phyloP scores from a whole-genome alignment of 1,140 invertebrate genomes.

The Belonocnema kinseyi region DNA sequence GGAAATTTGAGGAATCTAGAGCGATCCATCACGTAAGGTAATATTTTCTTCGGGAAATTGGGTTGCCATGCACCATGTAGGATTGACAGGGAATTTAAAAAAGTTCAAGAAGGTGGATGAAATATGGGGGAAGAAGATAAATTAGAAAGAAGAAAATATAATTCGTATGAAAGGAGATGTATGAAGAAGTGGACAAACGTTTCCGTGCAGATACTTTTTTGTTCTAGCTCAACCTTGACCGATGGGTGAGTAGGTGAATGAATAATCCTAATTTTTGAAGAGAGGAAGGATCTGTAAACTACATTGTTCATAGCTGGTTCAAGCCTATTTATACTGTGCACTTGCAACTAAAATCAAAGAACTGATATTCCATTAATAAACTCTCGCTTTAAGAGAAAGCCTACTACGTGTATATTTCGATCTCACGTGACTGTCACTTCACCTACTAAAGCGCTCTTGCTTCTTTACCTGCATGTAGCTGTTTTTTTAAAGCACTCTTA shows the following conservation, averaged over 20 bases:
- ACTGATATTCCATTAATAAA: constrained; percentile 1
- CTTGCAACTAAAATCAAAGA: constrained; percentile 20
- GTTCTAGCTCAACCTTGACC: constrained; percentile 13
- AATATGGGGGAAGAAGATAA: background rate
- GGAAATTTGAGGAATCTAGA: background rate
- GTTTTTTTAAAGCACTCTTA: constrained; percentile 66
- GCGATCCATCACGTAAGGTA: background rate
- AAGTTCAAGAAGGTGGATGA: background rate
- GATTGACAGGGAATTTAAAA: background rate
- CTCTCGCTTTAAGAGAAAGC: constrained; percentile 45
- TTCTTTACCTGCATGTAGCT: constrained; percentile 66
- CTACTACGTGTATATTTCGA: constrained; percentile 53
- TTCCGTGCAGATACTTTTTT: background rate
- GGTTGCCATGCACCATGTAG: background rate
- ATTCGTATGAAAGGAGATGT: background rate
- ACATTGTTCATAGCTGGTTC: background rate
- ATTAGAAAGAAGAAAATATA: background rate
- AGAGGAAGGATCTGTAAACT: background rate
- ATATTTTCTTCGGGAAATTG: too few relatives aligned
- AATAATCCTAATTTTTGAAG: constrained; percentile 1
- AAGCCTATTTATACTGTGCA: constrained; percentile 26
- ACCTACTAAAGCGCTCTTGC: constrained; percentile 42
- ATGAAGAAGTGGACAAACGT: constrained; percentile 1
- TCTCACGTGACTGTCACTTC: constrained; percentile 61
- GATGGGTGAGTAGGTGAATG: constrained; percentile 9